Conservation (phyloP, 2,113 vertebrate species). For the Apteryx owenii region DNA sequence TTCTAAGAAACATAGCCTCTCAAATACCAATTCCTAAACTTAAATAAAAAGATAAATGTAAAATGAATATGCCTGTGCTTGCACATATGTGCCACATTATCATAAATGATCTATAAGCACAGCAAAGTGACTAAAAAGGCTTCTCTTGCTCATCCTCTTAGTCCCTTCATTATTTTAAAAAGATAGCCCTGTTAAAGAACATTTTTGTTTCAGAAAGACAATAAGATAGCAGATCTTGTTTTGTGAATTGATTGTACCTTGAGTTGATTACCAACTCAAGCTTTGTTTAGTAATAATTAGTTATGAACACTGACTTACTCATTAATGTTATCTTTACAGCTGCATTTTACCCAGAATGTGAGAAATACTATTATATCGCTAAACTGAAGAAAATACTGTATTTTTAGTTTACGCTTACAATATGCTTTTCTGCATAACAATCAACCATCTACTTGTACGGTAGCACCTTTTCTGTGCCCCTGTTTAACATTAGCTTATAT, state of each 20-base stretch:
- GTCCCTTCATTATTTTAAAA: background rate
- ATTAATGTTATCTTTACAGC: background rate
- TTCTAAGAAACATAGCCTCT: background rate
- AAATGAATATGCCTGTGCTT: background rate
- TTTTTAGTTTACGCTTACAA: background rate
- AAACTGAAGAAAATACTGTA: background rate
- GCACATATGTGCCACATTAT: background rate
- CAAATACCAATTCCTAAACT: background rate
- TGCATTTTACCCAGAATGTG: background rate
- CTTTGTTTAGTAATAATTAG: background rate
- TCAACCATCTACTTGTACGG: background rate
- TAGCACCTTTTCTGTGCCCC: background rate
- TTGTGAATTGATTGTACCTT: background rate
- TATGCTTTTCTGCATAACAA: background rate
- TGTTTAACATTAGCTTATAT: background rate
- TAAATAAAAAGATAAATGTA: background rate
- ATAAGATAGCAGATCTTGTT: background rate
- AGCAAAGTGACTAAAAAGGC: background rate
- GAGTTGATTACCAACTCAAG: background rate
- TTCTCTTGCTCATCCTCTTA: background rate
- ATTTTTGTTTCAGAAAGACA: background rate
- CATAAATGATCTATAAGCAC: background rate
- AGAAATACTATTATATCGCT: background rate
- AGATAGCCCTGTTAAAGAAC: background rate
- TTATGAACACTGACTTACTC: background rate